phyloP scores from a whole-genome alignment of 2,797 vertebrate species.

The Lacerta bilineata region DNA sequence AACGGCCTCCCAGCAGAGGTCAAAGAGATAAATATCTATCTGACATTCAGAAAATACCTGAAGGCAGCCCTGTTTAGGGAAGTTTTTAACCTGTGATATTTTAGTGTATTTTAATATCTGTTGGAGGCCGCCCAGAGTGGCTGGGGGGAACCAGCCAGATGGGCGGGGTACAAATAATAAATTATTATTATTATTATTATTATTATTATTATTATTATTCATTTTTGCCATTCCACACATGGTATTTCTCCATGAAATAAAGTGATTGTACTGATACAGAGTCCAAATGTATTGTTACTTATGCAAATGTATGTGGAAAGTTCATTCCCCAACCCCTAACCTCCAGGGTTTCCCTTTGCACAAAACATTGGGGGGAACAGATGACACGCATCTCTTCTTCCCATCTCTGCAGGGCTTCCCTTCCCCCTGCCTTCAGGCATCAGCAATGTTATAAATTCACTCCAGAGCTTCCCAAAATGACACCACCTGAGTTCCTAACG shows the following conservation, averaged over 20 bases:
- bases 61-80: too few relatives aligned
- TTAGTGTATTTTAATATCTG: too few relatives aligned
- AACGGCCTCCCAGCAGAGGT: too few relatives aligned
- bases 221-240: background rate
- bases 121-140: too few relatives aligned
- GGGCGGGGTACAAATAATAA: too few relatives aligned
- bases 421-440: background rate
- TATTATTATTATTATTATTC: background rate
- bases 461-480: constrained; percentile 16
- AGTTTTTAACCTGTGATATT: too few relatives aligned
- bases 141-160: too few relatives aligned
- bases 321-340: background rate
- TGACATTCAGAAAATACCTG: too few relatives aligned
- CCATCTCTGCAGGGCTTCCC: background rate
- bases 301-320: background rate
- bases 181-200: background rate
- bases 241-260: background rate
- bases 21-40: too few relatives aligned
- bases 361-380: background rate
- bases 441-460: constrained; percentile 27
- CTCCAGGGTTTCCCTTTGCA: background rate
- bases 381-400: background rate
- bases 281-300: background rate
- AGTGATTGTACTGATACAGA: background rate
- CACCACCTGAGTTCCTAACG: constrained; percentile 5